These are phyloP conservation scores for Micropterix aruncella DNA, from an alignment of 2,888 invertebrate genomes.

Conservation along the genomic window DNA sequence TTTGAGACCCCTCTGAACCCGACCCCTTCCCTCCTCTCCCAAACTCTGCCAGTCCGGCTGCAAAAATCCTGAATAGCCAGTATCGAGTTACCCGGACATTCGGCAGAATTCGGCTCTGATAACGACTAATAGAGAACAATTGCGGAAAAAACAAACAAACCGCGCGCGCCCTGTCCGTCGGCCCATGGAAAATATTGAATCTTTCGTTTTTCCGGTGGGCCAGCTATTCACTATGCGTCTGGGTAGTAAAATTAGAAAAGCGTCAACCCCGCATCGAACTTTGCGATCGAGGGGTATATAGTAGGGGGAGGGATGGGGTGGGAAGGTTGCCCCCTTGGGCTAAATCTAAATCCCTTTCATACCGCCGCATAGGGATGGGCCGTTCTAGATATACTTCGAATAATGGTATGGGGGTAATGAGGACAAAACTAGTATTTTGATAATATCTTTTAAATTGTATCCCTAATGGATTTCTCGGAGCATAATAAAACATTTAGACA, in stretches of 20 bases:
- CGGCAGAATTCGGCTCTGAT: background rate
- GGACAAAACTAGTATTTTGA: no score
- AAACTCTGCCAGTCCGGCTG: background rate
- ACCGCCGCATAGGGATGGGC: no score
- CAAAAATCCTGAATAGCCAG: background rate
- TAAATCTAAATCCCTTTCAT: no score
- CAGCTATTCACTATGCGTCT: background rate
- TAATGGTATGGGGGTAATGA: no score
- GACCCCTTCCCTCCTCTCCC: background rate
- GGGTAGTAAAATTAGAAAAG: background rate
- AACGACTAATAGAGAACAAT: background rate
- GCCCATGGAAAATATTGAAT: background rate
- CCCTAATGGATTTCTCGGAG: no score
- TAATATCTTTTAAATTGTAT: no score
- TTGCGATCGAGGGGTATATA: background rate
- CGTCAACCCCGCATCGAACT: background rate
- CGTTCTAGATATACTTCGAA: no score
- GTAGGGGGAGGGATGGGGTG: background rate
- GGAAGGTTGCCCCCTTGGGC: background rate
- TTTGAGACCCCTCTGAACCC: no score
- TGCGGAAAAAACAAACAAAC: background rate
- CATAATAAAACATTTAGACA: no score
- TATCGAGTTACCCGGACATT: background rate
- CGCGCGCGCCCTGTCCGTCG: background rate
- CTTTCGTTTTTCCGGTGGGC: background rate